phyloP scores from a whole-genome alignment of 2,113 vertebrate genomes.

The Pseudorasbora parva region DNA sequence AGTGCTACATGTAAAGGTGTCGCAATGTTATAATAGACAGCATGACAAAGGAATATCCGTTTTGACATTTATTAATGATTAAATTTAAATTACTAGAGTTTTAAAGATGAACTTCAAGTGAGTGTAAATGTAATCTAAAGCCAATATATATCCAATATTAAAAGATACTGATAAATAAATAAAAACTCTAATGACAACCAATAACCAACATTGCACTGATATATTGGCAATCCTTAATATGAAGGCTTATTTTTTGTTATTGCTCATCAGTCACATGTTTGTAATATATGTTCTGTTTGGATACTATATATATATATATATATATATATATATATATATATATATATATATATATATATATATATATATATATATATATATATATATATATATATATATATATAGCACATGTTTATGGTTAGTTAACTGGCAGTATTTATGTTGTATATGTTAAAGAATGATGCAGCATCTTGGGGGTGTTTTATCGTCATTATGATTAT shows the following conservation, averaged over 20 bases:
- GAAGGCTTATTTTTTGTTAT: neutral
- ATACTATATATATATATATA: no score
- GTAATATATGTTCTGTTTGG: neutral
- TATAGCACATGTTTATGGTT: constrained; percentile 28
- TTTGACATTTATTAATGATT: no score
- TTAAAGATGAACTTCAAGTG: neutral
- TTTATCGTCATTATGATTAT: constrained; percentile 2
- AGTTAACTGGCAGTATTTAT: constrained; percentile 39
- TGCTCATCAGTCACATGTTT: neutral
- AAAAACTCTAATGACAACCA: neutral
- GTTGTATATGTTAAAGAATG: constrained; percentile 28
- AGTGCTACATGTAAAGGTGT: no score
- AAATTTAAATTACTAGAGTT: neutral
- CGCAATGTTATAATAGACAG: no score
- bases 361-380: no score
- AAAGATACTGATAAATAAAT: neutral
- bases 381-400: no score
- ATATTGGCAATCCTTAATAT: neutral
- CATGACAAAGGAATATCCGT: no score
- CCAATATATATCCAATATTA: neutral
- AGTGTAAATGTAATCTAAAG: no score
- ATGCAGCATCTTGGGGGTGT: constrained; percentile 12
- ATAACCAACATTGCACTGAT: neutral
- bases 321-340: no score
- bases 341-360: no score